phyloP scores from a whole-genome alignment of 2,797 vertebrate species.

The Limnodromus scolopaceus region DNA sequence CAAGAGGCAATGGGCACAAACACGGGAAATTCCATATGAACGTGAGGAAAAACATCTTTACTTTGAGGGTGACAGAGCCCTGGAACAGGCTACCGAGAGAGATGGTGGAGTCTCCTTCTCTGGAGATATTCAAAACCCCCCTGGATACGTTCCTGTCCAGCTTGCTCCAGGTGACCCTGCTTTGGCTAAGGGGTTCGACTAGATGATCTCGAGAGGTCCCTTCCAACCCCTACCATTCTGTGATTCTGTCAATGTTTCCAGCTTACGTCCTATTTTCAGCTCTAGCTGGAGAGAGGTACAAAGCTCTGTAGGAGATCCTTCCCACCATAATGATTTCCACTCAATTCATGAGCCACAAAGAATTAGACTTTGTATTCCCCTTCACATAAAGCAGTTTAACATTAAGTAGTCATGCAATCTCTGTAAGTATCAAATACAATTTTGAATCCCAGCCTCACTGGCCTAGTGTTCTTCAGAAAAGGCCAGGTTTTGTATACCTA shows the following conservation, averaged over 20 bases:
- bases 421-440: neutral
- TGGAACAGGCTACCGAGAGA: neutral
- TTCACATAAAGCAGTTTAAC: neutral
- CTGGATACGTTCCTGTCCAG: neutral
- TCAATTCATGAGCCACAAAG: neutral
- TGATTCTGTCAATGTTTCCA: neutral
- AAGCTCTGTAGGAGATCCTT: neutral
- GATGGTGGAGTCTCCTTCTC: neutral
- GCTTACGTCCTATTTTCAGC: neutral
- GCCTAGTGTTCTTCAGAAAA: neutral
- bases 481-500: neutral
- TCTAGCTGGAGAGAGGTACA: neutral
- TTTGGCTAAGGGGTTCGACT: neutral
- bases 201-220: neutral
- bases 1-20: neutral
- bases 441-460: neutral
- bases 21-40: neutral
- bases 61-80: neutral
- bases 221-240: neutral
- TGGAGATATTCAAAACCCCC: neutral
- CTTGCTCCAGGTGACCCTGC: neutral
- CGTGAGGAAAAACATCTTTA: neutral
- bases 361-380: neutral
- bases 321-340: fast-evolving
- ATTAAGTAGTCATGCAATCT: neutral